These are phyloP conservation scores for Syrmaticus mikado DNA, from an alignment of 2,113 vertebrate species.

Conservation along the genomic window DNA sequence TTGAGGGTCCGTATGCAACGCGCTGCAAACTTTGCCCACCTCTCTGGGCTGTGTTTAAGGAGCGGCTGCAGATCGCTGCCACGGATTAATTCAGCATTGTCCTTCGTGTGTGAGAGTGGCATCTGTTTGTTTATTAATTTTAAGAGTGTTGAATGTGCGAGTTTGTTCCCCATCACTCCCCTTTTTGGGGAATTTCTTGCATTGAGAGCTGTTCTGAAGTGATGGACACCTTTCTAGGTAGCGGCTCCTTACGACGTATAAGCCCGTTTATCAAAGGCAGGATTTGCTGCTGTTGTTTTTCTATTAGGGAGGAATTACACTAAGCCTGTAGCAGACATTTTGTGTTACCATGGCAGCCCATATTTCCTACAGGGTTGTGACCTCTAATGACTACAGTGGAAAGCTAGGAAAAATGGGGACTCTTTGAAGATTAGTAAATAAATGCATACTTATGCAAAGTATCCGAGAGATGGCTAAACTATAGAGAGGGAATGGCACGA, in stretches of 20 bases:
- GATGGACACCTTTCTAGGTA: slow-evolving; percentile 86
- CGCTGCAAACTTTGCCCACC: neutral
- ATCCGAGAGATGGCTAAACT: slow-evolving; percentile 67
- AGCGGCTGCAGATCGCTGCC: rapidly evolving
- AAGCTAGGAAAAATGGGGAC: slow-evolving; percentile 90
- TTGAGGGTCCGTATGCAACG: neutral
- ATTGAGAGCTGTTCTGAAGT: slow-evolving; percentile 59
- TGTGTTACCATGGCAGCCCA: slow-evolving; percentile 97
- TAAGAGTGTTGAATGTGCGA: rapidly evolving
- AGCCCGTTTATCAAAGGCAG: slow-evolving; percentile 93
- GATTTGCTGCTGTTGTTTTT: slow-evolving; percentile 99
- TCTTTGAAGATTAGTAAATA: slow-evolving; percentile 96
- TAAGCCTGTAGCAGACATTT: slow-evolving; percentile 97
- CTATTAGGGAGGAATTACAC: slow-evolving; percentile 96
- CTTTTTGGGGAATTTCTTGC: neutral
- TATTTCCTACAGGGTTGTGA: slow-evolving; percentile 98
- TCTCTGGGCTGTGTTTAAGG: neutral
- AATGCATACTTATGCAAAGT: slow-evolving; percentile 94
- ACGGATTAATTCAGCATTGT: neutral
- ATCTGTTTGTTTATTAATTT: neutral
- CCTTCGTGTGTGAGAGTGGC: neutral
- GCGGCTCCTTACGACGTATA: slow-evolving; percentile 86
- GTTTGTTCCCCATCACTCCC: neutral
- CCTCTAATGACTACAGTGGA: slow-evolving; percentile 97
- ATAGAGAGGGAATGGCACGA: slow-evolving; percentile 26